These are phyloP conservation scores for Pseudopodoces humilis DNA, from an alignment of 2,113 vertebrate genomes.

Conservation along the genomic window DNA sequence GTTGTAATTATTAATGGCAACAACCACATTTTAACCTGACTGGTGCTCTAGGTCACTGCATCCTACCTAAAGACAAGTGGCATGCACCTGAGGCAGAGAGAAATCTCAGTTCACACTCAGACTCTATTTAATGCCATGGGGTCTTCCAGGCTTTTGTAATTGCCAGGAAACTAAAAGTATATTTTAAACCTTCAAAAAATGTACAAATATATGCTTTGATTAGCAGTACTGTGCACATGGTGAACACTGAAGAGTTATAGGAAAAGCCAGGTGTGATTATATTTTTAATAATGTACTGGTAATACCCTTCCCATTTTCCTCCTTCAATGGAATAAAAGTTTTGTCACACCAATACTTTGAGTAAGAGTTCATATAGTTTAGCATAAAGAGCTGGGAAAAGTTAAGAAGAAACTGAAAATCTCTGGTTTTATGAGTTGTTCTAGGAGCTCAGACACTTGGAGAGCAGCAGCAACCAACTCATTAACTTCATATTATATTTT, in stretches of 20 bases:
- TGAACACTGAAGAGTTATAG: background rate
- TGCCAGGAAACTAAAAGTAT: background rate
- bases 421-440: background rate
- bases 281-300: background rate
- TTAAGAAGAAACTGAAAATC: conserved; percentile 2
- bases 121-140: background rate
- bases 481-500: conserved; percentile 22
- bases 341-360: background rate
- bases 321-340: background rate
- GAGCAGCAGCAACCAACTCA: background rate
- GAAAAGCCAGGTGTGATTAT: background rate
- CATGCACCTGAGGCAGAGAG: background rate
- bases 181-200: background rate
- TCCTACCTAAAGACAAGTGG: background rate
- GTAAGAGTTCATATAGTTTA: background rate
- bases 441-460: background rate
- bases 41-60: background rate
- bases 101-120: background rate
- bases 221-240: background rate
- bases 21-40: background rate
- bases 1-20: background rate
- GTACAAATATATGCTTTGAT: background rate
- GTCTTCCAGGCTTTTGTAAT: background rate
- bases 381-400: background rate
- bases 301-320: background rate